phyloP scores from a whole-genome alignment of 2,888 invertebrate species.

The Drosophila siamana region DNA sequence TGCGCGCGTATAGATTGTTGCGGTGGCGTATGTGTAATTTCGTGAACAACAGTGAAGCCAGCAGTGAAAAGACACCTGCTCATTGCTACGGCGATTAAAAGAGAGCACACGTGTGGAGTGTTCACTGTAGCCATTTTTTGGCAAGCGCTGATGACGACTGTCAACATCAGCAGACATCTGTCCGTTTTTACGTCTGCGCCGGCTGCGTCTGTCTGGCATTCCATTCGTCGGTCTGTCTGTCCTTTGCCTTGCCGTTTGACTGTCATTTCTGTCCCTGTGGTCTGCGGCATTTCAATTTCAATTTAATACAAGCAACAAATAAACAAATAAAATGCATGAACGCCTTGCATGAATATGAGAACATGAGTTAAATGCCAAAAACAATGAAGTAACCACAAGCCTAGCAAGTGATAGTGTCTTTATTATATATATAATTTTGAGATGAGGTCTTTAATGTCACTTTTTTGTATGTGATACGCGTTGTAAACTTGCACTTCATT shows the following conservation, averaged over 20 bases:
- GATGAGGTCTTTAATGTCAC: background rate
- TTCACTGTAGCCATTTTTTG: constrained; percentile 58
- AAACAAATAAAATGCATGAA: constrained; percentile 72
- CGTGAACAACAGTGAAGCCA: constrained; percentile 22
- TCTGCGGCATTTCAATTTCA: constrained; percentile 79
- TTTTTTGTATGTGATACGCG: too few relatives aligned
- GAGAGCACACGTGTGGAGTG: background rate
- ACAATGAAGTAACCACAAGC: background rate
- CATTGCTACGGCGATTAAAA: too few relatives aligned
- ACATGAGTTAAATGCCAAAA: background rate
- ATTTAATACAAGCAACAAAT: constrained; percentile 73
- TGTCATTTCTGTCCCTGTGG: constrained; percentile 60
- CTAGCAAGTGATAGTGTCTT: background rate
- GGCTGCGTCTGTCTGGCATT: constrained; percentile 5
- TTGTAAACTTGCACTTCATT: constrained; percentile 14
- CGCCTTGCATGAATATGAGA: constrained; percentile 52
- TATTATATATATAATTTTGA: background rate
- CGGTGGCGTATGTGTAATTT: constrained; percentile 63
- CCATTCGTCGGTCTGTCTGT: constrained; percentile 6
- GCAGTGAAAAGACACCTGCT: background rate
- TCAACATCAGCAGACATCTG: constrained; percentile 56
- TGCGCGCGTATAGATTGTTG: constrained; percentile 53
- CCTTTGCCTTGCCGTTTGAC: constrained; percentile 17
- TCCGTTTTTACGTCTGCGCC: background rate
- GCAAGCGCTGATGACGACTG: constrained; percentile 40